Base-by-base conservation (phyloP, 2,888 invertebrate species). In the Synanthedon tipuliformis region DNA sequence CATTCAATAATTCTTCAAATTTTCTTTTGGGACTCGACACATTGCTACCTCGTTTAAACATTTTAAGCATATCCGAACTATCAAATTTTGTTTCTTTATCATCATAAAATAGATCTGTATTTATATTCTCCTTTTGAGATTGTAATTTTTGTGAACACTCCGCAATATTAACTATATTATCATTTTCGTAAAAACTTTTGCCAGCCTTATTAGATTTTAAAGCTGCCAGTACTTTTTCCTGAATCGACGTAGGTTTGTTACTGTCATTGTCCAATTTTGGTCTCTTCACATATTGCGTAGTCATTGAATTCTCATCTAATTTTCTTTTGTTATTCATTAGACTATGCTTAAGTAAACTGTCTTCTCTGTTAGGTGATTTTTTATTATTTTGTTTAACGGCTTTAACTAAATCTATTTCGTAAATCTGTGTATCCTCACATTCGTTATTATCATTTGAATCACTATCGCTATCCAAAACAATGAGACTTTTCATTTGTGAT, bases 391-490 rank as follows among this genome's bases (percentile, higher is more conserved):
- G 34, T 34, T 34, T 34, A 3, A 34, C 34, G 10, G 10, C 10
- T 34, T 34, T 34, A 34, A 34, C 34, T 10, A 34, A 34, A 34
- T 34, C 34, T 3, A 68, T 41, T 15, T 73, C 67, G 58, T 77
- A 75, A 53, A 64, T 55, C 60, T 71, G 63, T 3, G 77, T 79
- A 18, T 64, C 65, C 50, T 79, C 69, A 51, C 66, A 71, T 55
- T 84, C 82, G 57, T 78, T 79, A 53, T 34, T 34, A 34, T 34
- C 34, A 13, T 73, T 72, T n/a, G 68, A 71, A 55, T 84, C 82
- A 57, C 78, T 79, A 53, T 85, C 86, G 57, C 83, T 85, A 34
- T 84, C 83, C 12, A 80, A 55, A 55, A 85, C 72, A 34, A 84
- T 75, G 12, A 85, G 63, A 55, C 78, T 81, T 50, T 40, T 63